Evolutionary conservation across 1,140 invertebrate species (phyloP).

Genomic region (Drosophila murphyi): DNA sequence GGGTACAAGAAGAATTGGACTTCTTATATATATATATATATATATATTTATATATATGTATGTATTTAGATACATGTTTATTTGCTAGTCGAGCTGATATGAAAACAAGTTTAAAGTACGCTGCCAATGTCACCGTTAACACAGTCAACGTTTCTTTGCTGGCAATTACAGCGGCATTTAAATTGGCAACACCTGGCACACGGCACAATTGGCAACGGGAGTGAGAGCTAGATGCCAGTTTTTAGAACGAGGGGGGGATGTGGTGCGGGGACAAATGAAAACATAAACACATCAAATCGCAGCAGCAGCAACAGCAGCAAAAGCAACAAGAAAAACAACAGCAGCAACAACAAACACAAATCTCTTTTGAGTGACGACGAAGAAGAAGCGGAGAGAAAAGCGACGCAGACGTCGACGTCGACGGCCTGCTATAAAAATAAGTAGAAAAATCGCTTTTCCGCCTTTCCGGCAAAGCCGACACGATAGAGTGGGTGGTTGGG

Average conservation of each 20-base stretch:
- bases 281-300: constrained; percentile 76
- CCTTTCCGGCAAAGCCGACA: constrained; percentile 35
- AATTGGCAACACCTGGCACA: constrained; percentile 77
- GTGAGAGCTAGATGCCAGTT: constrained; percentile 11
- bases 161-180: constrained; percentile 72
- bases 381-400: constrained; percentile 7
- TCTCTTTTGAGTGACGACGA: constrained; percentile 64
- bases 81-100: constrained; percentile 30
- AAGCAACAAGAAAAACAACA: constrained; percentile 52
- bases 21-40: too few species aligned
- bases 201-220: constrained; percentile 62
- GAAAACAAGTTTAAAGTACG: constrained; percentile 40
- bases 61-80: constrained; percentile 31
- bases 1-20: too few species aligned
- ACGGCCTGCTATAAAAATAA: constrained; percentile 68
- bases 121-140: constrained; percentile 16
- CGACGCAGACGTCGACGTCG: constrained; percentile 32
- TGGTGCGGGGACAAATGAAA: constrained; percentile 33
- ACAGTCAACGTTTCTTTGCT: constrained; percentile 19
- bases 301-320: constrained; percentile 48
- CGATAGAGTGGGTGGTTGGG: constrained; percentile 31
- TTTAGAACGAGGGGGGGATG: neutral
- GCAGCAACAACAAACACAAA: constrained; percentile 62
- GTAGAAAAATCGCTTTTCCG: constrained; percentile 80
- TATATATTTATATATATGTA: too few species aligned